Percentiles rank a stretch among this genome's conserved stretches.
Evolutionary conservation across 2,888 invertebrate genomes (phyloP).

Genomic region (Dryobota labecula): DNA sequence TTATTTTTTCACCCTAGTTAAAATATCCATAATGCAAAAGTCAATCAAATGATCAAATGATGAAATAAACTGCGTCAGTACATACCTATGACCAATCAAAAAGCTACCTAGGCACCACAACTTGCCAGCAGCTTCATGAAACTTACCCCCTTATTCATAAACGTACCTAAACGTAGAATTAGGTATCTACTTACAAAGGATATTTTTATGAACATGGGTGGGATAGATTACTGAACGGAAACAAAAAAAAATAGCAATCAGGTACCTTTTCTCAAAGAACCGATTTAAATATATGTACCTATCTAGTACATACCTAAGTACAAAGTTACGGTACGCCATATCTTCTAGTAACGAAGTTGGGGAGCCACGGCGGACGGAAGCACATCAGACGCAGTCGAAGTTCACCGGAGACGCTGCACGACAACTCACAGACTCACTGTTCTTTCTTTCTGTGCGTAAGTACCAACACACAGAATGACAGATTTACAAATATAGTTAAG

Average conservation of each 20-base stretch:
- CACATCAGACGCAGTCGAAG: neutral
- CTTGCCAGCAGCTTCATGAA: neutral
- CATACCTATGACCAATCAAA: neutral
- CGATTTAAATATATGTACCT: neutral
- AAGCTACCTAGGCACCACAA: neutral
- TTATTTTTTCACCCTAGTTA: conserved; percentile 48
- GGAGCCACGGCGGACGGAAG: neutral
- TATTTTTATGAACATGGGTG: neutral
- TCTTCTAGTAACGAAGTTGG: neutral
- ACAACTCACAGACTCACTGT: neutral
- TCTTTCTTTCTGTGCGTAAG: too few relatives aligned
- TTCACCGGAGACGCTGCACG: neutral
- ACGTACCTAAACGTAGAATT: neutral
- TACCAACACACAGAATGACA: neutral
- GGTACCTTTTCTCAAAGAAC: neutral
- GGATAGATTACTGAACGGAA: neutral
- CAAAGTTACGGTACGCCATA: neutral
- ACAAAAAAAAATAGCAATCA: neutral
- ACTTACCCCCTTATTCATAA: neutral
- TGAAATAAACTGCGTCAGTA: conserved; percentile 4
- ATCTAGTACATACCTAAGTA: neutral
- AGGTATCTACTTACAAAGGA: neutral
- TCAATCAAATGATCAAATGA: neutral
- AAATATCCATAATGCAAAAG: neutral
- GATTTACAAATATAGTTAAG: neutral